phyloP scores from a whole-genome alignment of 1,140 invertebrate species.

The Lasaia peninsularis region DNA sequence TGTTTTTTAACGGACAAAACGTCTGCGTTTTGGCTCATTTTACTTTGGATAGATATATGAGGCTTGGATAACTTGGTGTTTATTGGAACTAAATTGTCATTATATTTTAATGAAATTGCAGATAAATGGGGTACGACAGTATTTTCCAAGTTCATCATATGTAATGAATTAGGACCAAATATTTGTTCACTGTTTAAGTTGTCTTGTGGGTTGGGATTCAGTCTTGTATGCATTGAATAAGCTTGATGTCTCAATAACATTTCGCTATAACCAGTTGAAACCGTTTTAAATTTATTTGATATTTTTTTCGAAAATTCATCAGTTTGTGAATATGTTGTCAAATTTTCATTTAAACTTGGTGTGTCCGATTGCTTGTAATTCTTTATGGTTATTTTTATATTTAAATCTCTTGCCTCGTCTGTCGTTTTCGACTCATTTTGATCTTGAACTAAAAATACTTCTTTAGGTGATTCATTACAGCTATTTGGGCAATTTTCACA shows the following conservation, averaged over 20 bases:
- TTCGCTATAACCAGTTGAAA: slow-evolving; percentile 51
- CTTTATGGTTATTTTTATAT: slow-evolving; percentile 50
- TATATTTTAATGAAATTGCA: background rate
- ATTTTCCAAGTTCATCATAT: background rate
- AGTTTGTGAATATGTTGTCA: background rate
- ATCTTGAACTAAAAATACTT: slow-evolving; percentile 34
- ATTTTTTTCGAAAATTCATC: slow-evolving; percentile 42
- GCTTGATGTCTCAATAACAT: slow-evolving; percentile 29
- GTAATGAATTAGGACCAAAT: background rate
- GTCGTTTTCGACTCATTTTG: slow-evolving; percentile 18
- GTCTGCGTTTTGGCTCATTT: background rate
- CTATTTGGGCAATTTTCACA: slow-evolving; percentile 11
- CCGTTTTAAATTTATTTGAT: slow-evolving; percentile 48
- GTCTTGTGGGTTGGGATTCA: slow-evolving; percentile 28
- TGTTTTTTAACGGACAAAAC: too few relatives aligned
- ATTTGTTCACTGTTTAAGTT: slow-evolving; percentile 19
- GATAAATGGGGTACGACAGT: background rate
- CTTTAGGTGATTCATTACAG: slow-evolving; percentile 28
- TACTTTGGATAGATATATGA: background rate
- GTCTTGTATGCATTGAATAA: slow-evolving; percentile 39
- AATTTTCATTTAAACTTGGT: background rate
- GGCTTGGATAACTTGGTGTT: background rate
- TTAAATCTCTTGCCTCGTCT: slow-evolving; percentile 41
- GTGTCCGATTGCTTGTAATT: slow-evolving; percentile 29
- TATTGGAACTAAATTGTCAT: background rate